These are phyloP conservation scores for Balaeniceps rex DNA, from an alignment of 2,113 vertebrate genomes.

Conservation along the genomic window DNA sequence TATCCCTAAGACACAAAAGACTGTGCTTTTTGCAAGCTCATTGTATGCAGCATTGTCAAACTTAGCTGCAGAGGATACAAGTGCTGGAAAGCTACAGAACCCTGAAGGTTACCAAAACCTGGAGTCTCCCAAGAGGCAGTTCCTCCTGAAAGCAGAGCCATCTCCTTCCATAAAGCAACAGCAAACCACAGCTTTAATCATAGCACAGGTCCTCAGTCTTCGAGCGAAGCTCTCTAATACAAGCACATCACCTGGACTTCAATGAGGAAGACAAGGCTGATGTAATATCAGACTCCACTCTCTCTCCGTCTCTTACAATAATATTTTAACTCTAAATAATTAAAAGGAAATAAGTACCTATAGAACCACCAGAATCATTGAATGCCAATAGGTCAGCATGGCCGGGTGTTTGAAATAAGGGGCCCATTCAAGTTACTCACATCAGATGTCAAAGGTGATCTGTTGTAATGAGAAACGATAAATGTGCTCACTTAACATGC, in stretches of 20 bases:
- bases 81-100: neutral
- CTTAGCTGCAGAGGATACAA: neutral
- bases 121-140: neutral
- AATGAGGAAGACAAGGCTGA: neutral
- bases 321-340: slow-evolving; percentile 5
- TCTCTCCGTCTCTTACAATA: neutral
- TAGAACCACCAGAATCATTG: neutral
- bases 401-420: neutral
- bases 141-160: neutral
- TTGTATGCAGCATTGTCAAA: neutral
- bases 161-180: neutral
- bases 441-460: neutral
- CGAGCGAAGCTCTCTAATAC: neutral
- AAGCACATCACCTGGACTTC: neutral
- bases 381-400: neutral
- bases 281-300: neutral
- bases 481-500: neutral
- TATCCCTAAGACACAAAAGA: neutral
- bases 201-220: neutral
- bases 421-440: neutral
- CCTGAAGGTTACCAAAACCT: neutral
- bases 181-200: neutral
- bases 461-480: neutral
- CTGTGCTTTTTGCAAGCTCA: neutral
- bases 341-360: neutral